Evolutionary conservation across 2,888 invertebrate genomes (phyloP), one percentile per base, ranked within the genome.

Genomic region (Plutella xylostella): DNA sequence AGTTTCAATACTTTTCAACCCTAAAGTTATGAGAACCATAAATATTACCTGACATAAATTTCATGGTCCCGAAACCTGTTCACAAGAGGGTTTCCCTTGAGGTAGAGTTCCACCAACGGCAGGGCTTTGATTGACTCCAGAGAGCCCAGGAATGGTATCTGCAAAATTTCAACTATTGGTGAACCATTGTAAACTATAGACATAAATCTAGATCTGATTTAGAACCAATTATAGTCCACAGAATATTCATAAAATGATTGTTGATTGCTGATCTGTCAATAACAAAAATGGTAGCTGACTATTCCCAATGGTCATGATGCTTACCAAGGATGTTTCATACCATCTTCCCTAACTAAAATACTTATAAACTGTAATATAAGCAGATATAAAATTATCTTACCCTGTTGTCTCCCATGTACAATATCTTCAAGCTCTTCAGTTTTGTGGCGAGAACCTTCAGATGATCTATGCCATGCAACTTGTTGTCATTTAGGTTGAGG

Each of bases 21-120:
- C 9, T 14, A 34, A 34, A 4, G 4, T 15, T 4, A n/a, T n/a
- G n/a, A n/a, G 17, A 17, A 22, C 25, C 39, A 15, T 15, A 39
- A 50, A 52, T 74, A 71, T 89, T 93, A 96, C 94, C 94, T 94
- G 85, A 94, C 86, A 65, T 94, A 96, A 25, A 88, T 76, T 47
- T 88, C 86, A 66, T 91, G 89, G 60, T 92, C 90, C 68, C 87
- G 89, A 79, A 89, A 94, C 74, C 89, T 91, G 64, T 89, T 88
- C 74, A 92, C 90, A 45, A 95, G 64, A 0, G 93, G 92, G 76
- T 96, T 96, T 55, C 92, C 92, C 67, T 90, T 89, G 53, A 97
- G 74, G 43, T 89, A 87, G 44, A 97, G 69, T 65, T 96, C 94
- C 12, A 90, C 83, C 31, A 97, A 76, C 1, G 88, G 88, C 43